Percentiles rank a stretch among this genome's conserved stretches.
Evolutionary conservation across 2,888 invertebrate species (phyloP).

Genomic region (Crossocerus cetratus): DNA sequence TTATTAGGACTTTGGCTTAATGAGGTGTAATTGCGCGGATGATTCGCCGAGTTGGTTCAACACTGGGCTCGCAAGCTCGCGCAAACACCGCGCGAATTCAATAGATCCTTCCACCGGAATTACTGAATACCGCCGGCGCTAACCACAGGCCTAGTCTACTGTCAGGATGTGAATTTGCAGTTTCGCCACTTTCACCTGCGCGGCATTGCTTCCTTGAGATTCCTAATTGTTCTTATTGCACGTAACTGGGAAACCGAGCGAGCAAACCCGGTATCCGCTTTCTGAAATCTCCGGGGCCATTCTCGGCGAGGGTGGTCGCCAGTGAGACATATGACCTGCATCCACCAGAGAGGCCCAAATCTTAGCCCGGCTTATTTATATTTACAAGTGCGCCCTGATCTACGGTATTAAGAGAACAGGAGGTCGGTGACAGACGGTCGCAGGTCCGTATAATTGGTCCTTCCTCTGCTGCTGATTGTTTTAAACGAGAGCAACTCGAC

Average conservation of each 20-base stretch:
- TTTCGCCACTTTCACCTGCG: slow-evolving; percentile 6
- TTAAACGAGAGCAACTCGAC: slow-evolving; percentile 74
- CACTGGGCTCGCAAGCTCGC: background rate
- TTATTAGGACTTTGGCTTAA: background rate
- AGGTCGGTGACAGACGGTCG: slow-evolving; percentile 64
- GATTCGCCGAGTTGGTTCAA: background rate
- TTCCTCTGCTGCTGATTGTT: slow-evolving; percentile 75
- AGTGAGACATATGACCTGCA: background rate
- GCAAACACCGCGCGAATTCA: background rate
- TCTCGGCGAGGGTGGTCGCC: background rate
- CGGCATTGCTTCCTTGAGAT: background rate
- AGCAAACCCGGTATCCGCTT: background rate
- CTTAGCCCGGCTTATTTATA: slow-evolving; percentile 31
- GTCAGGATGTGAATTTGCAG: background rate
- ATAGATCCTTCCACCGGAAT: background rate
- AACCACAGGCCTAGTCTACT: background rate
- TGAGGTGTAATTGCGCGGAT: slow-evolving; percentile 1
- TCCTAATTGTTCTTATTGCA: background rate
- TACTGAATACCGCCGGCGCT: background rate
- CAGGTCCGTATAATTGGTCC: slow-evolving; percentile 72
- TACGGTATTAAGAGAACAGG: slow-evolving; percentile 48
- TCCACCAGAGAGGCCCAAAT: background rate
- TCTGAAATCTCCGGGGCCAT: background rate
- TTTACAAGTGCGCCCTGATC: slow-evolving; percentile 43
- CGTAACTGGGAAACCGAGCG: background rate